Evolutionary conservation across 2,113 vertebrate species (phyloP), one percentile per base, ranked within the genome.

Genomic region (Suncus etruscus): DNA sequence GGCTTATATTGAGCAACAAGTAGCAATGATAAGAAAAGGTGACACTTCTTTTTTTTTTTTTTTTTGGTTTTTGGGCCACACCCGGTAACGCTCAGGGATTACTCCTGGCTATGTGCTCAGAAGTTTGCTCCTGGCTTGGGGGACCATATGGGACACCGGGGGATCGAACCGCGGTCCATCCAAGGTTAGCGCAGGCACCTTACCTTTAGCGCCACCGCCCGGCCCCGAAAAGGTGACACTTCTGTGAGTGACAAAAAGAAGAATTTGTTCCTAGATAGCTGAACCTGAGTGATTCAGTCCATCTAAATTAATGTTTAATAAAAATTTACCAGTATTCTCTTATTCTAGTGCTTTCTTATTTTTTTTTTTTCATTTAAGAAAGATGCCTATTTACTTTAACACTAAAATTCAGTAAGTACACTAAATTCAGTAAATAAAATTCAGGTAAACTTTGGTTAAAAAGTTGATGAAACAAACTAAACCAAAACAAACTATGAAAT

Each of bases 331-430:
- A 80, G 50, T 32, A 32, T 20, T 65, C 73, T 92, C 63, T 50
- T 29, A 94, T 88, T 90, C 85, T 79, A 82, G 12, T 83, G 68
- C 15, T 66, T 69, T 83, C 63, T 8, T 79, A 63, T 91, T 70
- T 87, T 93, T 32, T 65, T 77, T 81, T 70, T 92, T 73, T 85
- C 54, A 74, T 83, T 82, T 72, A 39, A 75, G 81, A 89, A 87
- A 88, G 31, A 77, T 70, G 2, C 20, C 50, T 27, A 58, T 75
- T 9, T 88, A 39, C 32, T 70, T 51, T 54, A 79, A 79, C 20
- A 88, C 39, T 24, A 47, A 45, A 73, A 47, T 73, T 45, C 39
- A 73, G 32, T 20, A 31, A 9, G 15, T 72, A 31, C 69, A 16
- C 20, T n/a, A 45, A 73, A 47, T 73, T 45, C 39, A 73, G 32